phyloP scores from a whole-genome alignment of 1,140 invertebrate genomes.

The Microplitis mediator region DNA sequence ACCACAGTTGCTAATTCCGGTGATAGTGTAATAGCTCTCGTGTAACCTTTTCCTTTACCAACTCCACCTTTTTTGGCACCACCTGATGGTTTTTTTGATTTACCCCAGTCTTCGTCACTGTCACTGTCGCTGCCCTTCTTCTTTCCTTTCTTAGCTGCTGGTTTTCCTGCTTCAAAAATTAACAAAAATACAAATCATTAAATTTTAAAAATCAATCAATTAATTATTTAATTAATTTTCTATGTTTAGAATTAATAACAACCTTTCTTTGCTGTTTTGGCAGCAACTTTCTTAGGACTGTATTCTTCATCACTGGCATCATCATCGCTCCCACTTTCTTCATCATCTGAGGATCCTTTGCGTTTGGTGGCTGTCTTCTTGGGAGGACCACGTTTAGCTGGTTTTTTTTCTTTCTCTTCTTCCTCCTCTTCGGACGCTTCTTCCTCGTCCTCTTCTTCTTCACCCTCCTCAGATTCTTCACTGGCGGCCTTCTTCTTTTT shows the following conservation, averaged over 20 bases:
- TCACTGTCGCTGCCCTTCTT: conserved; percentile 78
- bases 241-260: no score
- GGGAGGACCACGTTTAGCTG: conserved; percentile 63
- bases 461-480: conserved; percentile 67
- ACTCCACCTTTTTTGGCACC: conserved; percentile 59
- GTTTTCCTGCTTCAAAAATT: conserved; percentile 42
- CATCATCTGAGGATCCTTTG: conserved; percentile 67
- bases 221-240: background rate
- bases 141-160: conserved; percentile 66
- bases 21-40: conserved; percentile 81
- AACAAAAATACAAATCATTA: no score
- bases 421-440: conserved; percentile 66
- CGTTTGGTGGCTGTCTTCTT: conserved; percentile 62
- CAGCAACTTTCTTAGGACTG: conserved; percentile 66
- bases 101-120: conserved; percentile 79
- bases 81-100: conserved; percentile 64
- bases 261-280: conserved; percentile 52
- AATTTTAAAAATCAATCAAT: background rate
- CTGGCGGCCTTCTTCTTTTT: conserved; percentile 63
- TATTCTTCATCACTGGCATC: conserved; percentile 74
- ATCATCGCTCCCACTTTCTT: conserved; percentile 68
- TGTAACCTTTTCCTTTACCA: conserved; percentile 74
- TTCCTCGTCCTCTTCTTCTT: conserved; percentile 65
- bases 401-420: conserved; percentile 69
- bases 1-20: conserved; percentile 85